These are phyloP conservation scores for Drepana falcataria DNA, from an alignment of 2,888 invertebrate species.

Conservation along the genomic window DNA sequence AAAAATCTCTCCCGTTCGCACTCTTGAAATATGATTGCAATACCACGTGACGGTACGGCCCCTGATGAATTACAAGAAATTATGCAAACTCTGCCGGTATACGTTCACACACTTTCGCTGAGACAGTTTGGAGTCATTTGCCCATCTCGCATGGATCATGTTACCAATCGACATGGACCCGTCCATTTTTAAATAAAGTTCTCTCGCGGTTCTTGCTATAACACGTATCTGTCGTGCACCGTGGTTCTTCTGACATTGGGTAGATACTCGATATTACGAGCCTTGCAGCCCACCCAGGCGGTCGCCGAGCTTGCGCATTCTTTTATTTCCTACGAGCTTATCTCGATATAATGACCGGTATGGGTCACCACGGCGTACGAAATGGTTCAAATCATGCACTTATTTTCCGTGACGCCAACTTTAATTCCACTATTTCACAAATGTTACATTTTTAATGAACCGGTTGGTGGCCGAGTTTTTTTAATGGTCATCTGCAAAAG, in stretches of 20 bases:
- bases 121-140: constrained; percentile 64
- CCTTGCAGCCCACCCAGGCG: constrained; percentile 59
- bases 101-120: constrained; percentile 71
- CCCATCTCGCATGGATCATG: constrained; percentile 26
- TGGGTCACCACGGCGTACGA: constrained; percentile 36
- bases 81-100: constrained; percentile 52
- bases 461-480: too few species aligned
- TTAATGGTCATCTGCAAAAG: too few species aligned
- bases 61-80: constrained; percentile 63
- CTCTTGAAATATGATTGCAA: too few species aligned
- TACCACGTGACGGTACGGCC: constrained; percentile 1
- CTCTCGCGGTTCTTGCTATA: constrained; percentile 1
- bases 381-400: constrained; percentile 26
- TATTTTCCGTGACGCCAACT: constrained; percentile 8
- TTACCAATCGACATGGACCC: constrained; percentile 38
- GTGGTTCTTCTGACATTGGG: constrained; percentile 45
- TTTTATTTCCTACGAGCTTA: constrained; percentile 64
- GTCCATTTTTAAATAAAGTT: constrained; percentile 13
- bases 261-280: constrained; percentile 36
- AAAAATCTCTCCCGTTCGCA: too few species aligned
- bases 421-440: constrained; percentile 13
- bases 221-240: constrained; percentile 2
- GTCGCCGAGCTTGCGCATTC: constrained; percentile 26
- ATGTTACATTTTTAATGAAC: too few species aligned
- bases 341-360: constrained; percentile 53